phyloP scores from a whole-genome alignment of 2,113 vertebrate genomes.

The Arizona elegans region DNA sequence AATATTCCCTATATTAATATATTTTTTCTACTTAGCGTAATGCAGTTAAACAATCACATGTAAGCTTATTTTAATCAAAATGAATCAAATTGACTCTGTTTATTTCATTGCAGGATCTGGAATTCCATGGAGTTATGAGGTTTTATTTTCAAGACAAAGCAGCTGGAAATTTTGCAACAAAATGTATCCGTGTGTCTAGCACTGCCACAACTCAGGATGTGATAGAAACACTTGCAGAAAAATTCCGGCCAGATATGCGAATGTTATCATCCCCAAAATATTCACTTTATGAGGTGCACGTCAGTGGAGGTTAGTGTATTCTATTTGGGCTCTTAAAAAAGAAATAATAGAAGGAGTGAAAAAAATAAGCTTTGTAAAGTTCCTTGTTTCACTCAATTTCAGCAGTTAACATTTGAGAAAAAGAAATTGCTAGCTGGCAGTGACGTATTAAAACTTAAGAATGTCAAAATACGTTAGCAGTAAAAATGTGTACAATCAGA shows the following conservation, averaged over 20 bases:
- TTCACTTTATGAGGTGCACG: conserved; percentile 95
- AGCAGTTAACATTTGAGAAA: background rate
- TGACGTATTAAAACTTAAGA: background rate
- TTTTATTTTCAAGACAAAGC: conserved; percentile 99
- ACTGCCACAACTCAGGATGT: conserved; percentile 98
- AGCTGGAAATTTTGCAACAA: conserved; percentile 97
- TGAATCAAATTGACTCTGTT: background rate
- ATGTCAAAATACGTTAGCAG: background rate
- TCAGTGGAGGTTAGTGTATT: conserved; percentile 92
- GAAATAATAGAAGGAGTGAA: background rate
- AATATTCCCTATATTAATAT: background rate
- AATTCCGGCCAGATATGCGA: conserved; percentile 97
- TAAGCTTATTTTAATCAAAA: background rate
- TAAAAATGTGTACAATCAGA: background rate
- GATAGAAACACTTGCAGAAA: conserved; percentile 96
- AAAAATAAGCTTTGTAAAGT: background rate
- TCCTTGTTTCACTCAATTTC: background rate
- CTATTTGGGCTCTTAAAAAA: background rate
- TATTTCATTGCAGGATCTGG: conserved; percentile 82
- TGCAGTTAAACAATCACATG: background rate
- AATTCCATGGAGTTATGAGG: conserved; percentile 98
- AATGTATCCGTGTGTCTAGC: conserved; percentile 96
- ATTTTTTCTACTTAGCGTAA: background rate
- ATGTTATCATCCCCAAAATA: conserved; percentile 97
- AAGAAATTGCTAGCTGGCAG: background rate